A percentile compares a stretch with the other conserved stretches of the same genome.
Conservation (phyloP, 2,888 invertebrate species). For the Synanthedon myopaeformis region DNA sequence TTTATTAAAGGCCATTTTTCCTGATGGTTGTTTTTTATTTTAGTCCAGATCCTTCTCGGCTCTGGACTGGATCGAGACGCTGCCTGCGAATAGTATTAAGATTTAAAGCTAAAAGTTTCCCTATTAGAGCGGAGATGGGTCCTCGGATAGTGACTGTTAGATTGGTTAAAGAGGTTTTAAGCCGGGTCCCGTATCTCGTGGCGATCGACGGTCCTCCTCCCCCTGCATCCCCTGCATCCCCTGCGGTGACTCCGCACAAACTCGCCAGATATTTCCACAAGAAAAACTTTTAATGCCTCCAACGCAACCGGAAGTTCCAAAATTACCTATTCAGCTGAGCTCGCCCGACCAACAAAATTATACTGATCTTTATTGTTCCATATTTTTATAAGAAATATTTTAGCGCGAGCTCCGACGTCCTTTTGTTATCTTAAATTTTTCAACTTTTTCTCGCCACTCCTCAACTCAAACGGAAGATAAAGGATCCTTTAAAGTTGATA, state of each 20-base stretch:
- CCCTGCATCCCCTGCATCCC: constrained; percentile 1
- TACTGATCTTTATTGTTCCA: constrained; percentile 7
- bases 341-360: constrained; percentile 21
- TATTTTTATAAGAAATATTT: constrained; percentile 17
- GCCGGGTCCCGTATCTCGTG: not conserved
- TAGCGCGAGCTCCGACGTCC: constrained; percentile 7
- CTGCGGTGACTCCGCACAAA: constrained; percentile 4
- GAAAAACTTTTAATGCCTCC: constrained; percentile 24
- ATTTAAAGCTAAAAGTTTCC: not conserved
- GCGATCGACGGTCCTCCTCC: not conserved
- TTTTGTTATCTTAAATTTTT: constrained; percentile 35
- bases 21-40: constrained; percentile 13
- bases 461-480: constrained; percentile 24
- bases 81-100: too few relatives aligned
- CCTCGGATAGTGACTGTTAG: not conserved
- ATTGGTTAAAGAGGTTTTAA: not conserved
- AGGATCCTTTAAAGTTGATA: constrained; percentile 29
- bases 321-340: constrained; percentile 24
- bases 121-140: not conserved
- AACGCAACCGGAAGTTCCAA: constrained; percentile 14
- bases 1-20: constrained; percentile 60
- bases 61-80: too few relatives aligned
- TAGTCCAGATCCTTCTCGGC: too few relatives aligned
- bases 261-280: constrained; percentile 9
- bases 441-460: constrained; percentile 17